A percentile compares a stretch with the other conserved stretches of the same genome.
phyloP scores from a whole-genome alignment of 92 coral and sea anemone genomes.

The Bergia puertoricense region DNA sequence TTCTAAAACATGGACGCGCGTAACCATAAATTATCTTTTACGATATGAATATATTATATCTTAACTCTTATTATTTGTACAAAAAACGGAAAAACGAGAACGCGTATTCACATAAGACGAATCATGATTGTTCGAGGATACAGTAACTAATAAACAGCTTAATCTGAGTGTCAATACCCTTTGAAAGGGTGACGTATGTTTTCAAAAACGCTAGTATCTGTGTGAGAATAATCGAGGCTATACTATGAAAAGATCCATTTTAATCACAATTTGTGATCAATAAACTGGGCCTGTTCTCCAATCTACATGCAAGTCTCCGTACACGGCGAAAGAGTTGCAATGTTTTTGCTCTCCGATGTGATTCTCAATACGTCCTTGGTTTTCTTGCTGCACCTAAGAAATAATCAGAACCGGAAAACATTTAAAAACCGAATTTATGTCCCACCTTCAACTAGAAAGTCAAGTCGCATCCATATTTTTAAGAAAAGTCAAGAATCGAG shows the following conservation, averaged over 20 bases:
- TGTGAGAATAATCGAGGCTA: not conserved
- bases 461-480: too few species aligned
- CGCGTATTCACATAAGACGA: not conserved
- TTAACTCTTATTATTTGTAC: conserved; percentile 5
- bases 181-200: not conserved
- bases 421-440: not conserved
- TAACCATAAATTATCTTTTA: not conserved
- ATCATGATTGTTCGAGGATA: not conserved
- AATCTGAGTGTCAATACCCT: not conserved
- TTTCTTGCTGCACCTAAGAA: conserved; percentile 26
- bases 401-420: not conserved
- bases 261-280: not conserved
- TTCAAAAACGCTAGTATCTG: not conserved
- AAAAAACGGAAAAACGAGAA: not conserved
- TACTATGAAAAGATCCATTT: too few species aligned
- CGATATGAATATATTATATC: not conserved
- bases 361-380: conserved; percentile 6
- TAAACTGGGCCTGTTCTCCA: not conserved
- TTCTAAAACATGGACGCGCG: not conserved
- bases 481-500: too few species aligned
- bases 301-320: not conserved
- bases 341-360: not conserved
- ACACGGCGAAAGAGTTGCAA: not conserved
- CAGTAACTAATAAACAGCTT: not conserved
- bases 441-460: too few species aligned